These are phyloP conservation scores for Sparus aurata DNA, from an alignment of 2,797 vertebrate species.

Conservation along the genomic window DNA sequence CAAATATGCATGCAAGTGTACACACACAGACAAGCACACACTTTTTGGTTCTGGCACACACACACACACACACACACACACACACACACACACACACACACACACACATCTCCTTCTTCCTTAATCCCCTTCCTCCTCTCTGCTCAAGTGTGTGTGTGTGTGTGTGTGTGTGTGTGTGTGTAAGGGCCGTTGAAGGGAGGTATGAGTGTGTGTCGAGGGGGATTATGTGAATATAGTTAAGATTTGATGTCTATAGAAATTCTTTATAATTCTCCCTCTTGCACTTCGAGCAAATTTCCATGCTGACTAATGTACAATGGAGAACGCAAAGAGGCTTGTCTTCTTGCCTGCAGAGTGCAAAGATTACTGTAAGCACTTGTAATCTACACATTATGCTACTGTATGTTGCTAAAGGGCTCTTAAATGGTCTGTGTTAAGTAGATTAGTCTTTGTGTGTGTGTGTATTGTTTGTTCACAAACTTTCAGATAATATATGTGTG, in stretches of 20 bases:
- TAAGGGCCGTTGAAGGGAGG: constrained; percentile 25
- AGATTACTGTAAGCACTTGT: constrained; percentile 60
- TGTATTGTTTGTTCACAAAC: neutral
- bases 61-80: constrained; percentile 11
- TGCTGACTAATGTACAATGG: constrained; percentile 72
- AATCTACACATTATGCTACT: constrained; percentile 71
- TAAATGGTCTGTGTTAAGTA: constrained; percentile 69
- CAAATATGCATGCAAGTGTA: constrained; percentile 15
- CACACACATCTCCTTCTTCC: neutral
- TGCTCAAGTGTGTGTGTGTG: neutral
- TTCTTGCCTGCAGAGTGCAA: constrained; percentile 63
- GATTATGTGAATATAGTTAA: constrained; percentile 80
- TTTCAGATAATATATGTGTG: neutral
- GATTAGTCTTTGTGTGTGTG: constrained; percentile 55
- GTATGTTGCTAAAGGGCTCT: constrained; percentile 60
- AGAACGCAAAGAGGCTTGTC: constrained; percentile 72
- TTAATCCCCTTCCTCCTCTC: constrained; percentile 31
- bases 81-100: constrained; percentile 2
- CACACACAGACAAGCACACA: constrained; percentile 15
- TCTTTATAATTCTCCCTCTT: constrained; percentile 69
- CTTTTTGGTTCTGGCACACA: neutral
- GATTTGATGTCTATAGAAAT: constrained; percentile 79
- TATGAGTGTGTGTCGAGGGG: constrained; percentile 50
- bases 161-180: neutral
- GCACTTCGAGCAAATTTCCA: constrained; percentile 73